These are phyloP conservation scores for Sorex araneus DNA, from an alignment of 2,113 vertebrate species.

Conservation along the genomic window DNA sequence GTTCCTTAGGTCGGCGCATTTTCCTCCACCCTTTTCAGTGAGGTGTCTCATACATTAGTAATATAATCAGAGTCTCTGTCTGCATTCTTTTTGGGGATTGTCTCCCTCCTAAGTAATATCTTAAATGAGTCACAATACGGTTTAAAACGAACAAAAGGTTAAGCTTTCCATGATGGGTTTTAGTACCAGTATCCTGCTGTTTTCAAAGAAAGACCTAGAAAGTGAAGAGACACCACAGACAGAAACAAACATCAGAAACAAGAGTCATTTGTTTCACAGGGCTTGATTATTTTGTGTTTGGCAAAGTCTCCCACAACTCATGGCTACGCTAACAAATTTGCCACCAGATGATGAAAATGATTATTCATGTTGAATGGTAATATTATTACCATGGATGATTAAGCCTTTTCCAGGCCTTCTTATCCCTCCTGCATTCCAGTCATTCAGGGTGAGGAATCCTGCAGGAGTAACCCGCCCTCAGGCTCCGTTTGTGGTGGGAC, in stretches of 20 bases:
- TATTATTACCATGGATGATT: neutral
- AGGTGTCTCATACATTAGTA: neutral
- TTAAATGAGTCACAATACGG: neutral
- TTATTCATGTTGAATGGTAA: neutral
- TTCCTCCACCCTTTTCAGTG: neutral
- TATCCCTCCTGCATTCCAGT: neutral
- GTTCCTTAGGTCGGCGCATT: neutral
- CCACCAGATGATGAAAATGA: conserved; percentile 16
- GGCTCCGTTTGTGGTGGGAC: neutral
- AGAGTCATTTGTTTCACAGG: neutral
- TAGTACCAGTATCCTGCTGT: neutral
- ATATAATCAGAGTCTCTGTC: neutral
- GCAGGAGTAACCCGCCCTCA: neutral
- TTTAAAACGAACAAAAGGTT: neutral
- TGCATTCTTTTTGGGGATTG: neutral
- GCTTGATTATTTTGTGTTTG: neutral
- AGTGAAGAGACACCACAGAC: neutral
- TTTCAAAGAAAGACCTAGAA: neutral
- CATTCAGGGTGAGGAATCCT: conserved; percentile 46
- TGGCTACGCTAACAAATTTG: neutral
- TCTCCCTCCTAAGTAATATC: neutral
- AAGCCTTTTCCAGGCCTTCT: neutral
- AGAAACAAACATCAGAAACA: neutral
- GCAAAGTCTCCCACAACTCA: neutral
- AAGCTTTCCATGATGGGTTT: neutral